These are phyloP conservation scores for Andrena flavipes DNA, from an alignment of 2,888 invertebrate species.

Conservation along the genomic window DNA sequence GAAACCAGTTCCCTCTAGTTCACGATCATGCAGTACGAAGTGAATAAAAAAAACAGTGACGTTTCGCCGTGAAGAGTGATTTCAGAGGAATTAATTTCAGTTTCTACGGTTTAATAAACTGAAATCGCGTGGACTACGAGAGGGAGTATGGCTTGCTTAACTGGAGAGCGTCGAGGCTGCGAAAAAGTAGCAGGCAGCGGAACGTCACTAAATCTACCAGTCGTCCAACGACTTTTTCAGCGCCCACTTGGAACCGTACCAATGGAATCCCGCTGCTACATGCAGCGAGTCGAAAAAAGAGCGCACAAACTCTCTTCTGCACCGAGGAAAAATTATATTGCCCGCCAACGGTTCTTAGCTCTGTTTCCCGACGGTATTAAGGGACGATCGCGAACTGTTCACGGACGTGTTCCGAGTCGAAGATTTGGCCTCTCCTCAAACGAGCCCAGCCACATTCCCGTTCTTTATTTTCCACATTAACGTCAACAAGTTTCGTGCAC, in stretches of 20 bases:
- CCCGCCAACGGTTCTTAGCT: slow-evolving; percentile 13
- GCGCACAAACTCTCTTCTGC: slow-evolving; percentile 6
- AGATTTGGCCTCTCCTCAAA: slow-evolving; percentile 22
- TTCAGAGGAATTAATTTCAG: slow-evolving; percentile 34
- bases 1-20: slow-evolving; percentile 10
- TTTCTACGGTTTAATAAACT: slow-evolving; percentile 38
- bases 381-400: slow-evolving; percentile 7
- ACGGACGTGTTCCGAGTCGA: background rate
- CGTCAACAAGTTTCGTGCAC: background rate
- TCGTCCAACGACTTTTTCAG: slow-evolving; percentile 54
- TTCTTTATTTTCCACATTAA: background rate
- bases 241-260: slow-evolving; percentile 63
- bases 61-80: background rate
- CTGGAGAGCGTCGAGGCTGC: slow-evolving; percentile 2
- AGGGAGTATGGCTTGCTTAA: slow-evolving; percentile 21
- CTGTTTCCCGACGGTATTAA: slow-evolving; percentile 33
- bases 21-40: background rate
- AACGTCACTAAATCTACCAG: slow-evolving; percentile 53
- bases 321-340: slow-evolving; percentile 51
- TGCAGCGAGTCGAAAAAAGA: slow-evolving; percentile 32
- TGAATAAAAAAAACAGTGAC: background rate
- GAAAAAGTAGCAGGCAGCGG: slow-evolving; percentile 35
- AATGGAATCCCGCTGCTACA: slow-evolving; percentile 43
- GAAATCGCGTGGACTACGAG: background rate
- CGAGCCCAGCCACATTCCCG: background rate